Evolutionary conservation across 2,113 vertebrate genomes (phyloP).

Genomic region (Todiramphus saurophagus): DNA sequence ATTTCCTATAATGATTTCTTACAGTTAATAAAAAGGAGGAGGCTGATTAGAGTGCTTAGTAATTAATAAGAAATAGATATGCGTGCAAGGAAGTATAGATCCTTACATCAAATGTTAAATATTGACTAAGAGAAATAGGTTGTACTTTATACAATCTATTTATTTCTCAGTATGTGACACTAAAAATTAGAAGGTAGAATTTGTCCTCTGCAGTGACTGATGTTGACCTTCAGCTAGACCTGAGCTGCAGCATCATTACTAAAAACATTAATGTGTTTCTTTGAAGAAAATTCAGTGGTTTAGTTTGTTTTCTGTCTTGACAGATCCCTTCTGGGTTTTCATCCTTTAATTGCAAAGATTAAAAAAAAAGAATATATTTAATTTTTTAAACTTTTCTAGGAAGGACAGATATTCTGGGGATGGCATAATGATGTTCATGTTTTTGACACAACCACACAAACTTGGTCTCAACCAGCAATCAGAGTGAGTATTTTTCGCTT

Average conservation of each 20-base stretch:
- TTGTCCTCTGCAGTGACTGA: background rate
- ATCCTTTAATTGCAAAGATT: background rate
- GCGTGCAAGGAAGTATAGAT: background rate
- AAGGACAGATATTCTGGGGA: slow-evolving; percentile 90
- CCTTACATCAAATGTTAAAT: background rate
- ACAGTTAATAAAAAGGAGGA: background rate
- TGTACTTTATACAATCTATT: background rate
- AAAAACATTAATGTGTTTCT: background rate
- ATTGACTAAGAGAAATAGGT: background rate
- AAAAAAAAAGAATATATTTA: background rate
- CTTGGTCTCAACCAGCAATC: slow-evolving; percentile 86
- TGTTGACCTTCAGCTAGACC: background rate
- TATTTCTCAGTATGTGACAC: background rate
- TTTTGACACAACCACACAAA: slow-evolving; percentile 84
- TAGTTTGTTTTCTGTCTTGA: background rate
- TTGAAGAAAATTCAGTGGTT: background rate
- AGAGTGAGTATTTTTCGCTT: slow-evolving; percentile 74
- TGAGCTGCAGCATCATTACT: background rate
- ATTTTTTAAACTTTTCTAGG: slow-evolving; percentile 58
- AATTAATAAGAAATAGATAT: background rate
- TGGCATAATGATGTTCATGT: slow-evolving; percentile 96
- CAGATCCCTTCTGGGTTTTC: background rate
- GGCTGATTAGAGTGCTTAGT: background rate
- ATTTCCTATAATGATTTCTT: background rate
- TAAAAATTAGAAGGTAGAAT: background rate